Percentiles rank a stretch among this genome's conserved stretches.
Evolutionary conservation across 2,888 invertebrate species (phyloP).

Genomic region (Agonopterix subpropinquella): DNA sequence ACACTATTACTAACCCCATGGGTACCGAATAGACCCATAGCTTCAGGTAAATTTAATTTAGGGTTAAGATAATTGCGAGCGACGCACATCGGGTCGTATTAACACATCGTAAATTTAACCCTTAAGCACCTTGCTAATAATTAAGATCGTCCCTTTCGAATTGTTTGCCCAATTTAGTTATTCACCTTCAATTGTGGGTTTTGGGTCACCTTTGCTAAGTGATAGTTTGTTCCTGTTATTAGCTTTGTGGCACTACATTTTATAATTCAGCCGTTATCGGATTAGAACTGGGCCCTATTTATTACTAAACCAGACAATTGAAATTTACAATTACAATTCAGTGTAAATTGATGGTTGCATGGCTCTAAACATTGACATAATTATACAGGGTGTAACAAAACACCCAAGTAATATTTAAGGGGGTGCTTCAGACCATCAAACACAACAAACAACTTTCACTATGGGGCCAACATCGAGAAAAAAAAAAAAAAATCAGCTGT

Average conservation of each 20-base stretch:
- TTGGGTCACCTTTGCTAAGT: conserved; percentile 3
- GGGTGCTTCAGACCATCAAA: too few species aligned
- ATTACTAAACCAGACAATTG: too few species aligned
- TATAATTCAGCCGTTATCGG: too few species aligned
- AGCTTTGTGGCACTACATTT: not conserved
- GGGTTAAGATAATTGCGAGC: conserved; percentile 54
- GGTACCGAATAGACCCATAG: conserved; percentile 32
- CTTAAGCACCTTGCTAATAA: conserved; percentile 70
- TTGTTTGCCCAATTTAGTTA: conserved; percentile 48
- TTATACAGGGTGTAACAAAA: too few species aligned
- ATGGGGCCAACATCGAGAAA: too few species aligned
- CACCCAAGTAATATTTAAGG: too few species aligned
- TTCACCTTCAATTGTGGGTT: conserved; percentile 36
- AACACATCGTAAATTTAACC: conserved; percentile 71
- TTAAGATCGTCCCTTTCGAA: conserved; percentile 49
- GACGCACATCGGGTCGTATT: conserved; percentile 60
- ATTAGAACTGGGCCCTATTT: too few species aligned
- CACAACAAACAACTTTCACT: too few species aligned
- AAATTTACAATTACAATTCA: too few species aligned
- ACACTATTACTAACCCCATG: conserved; percentile 12
- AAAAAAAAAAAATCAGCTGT: too few species aligned
- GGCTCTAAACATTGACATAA: too few species aligned
- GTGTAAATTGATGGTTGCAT: too few species aligned
- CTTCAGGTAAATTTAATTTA: conserved; percentile 69
- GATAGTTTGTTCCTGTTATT: conserved; percentile 4